Base-by-base conservation (phyloP, 2,888 invertebrate species). In the Drosophila infuscata region DNA sequence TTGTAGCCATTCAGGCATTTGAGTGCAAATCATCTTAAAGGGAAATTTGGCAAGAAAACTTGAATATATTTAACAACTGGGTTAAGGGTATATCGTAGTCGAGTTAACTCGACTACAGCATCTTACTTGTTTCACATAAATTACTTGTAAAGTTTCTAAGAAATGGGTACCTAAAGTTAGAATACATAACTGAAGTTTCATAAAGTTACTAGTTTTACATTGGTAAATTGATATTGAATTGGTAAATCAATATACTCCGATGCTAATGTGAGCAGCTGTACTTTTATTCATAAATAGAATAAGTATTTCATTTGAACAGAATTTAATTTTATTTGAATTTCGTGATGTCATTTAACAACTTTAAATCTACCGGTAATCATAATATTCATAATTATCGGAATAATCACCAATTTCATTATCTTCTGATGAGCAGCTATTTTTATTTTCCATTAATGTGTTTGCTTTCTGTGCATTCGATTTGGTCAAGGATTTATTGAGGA, bases 401-500 rank as follows among this genome's bases (percentile, higher is more conserved):
- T 41, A 5, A 20, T 43, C 43, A 32, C 32, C 30, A 8, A 32
- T 1, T 2, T 60, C 9, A 56, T 11, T 7, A n/a, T 6, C 20
- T 8, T 35, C 38, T 29, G 32, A 7, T 38, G 53, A 7, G 6
- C 67, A 67, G 2, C 3, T 0, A 3, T 2, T 0, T 8, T 6
- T 36, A 67, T 38, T 67, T 33, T 54, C 33, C 11, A 3, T 3
- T 15, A 67, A 54, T 3, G 15, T 9, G 4, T 17, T 5, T 38
- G 29, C 48, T 25, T 67, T 67, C 6, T 67, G 1, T 3, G 5
- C 36, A 7, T 29, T 66, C 30, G 17, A 38, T 36, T 36, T 49
- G 8, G 3, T 7, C 6, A 17, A 41, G 15, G 68, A 53, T 12
- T 20, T 41, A 12, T 17, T 12, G 11, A 68, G 36, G 3, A 0